phyloP scores from a whole-genome alignment of 1,140 invertebrate genomes.

The Trachelipus rathkii region DNA sequence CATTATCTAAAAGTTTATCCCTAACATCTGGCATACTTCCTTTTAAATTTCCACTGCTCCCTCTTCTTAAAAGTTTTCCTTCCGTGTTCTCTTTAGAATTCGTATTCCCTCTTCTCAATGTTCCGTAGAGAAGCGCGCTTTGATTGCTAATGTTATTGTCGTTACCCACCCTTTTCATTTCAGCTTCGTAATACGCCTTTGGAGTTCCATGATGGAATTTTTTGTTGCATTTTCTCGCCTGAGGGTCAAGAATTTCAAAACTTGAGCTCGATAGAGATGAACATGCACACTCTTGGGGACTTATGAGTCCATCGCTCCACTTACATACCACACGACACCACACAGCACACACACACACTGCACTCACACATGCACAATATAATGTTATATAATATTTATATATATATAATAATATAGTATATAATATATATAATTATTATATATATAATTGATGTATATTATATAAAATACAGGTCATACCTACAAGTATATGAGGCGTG shows the following conservation, averaged over 20 bases:
- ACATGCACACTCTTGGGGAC: background rate
- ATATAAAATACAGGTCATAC: no score
- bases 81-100: background rate
- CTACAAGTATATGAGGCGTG: no score
- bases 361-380: no score
- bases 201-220: background rate
- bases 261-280: background rate
- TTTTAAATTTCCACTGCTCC: background rate
- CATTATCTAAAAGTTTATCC: background rate
- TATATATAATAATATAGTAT: no score
- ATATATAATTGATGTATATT: no score
- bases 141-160: background rate
- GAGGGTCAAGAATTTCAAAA: background rate
- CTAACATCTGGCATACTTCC: slow-evolving; percentile 1
- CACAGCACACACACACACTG: no score
- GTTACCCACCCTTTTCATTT: background rate
- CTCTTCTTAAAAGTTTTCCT: background rate
- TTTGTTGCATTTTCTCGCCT: background rate
- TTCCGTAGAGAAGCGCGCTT: background rate
- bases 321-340: no score
- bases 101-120: background rate
- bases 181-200: background rate
- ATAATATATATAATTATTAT: no score
- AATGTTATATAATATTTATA: no score
- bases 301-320: background rate